Base-by-base conservation (phyloP, 1,140 invertebrate species). In the Megathymus violae region DNA sequence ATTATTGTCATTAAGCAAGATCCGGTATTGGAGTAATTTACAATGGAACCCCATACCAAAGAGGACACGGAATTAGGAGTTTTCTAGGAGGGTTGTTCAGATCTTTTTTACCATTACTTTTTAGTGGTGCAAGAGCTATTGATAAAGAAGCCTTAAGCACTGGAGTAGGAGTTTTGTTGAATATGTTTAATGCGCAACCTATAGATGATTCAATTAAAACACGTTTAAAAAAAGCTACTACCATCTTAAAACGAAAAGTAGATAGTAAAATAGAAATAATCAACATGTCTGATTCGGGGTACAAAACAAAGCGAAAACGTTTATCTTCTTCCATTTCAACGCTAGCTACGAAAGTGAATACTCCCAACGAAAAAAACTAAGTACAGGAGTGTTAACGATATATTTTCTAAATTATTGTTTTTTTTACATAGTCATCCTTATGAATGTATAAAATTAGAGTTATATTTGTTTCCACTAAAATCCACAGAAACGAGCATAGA, bases 401-500 rank as follows among this genome's bases (percentile, higher is more conserved):
- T 46, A 46, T 46, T 46, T 46, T 46, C 16, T 22, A 46, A 46
- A 22, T 46, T 9, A 46, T 22, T 46, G 43, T 46, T 17, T 22
- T 46, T 46, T 22, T 40, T 64, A 38, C 62, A 64, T 56, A 54
- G 40, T 56, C 27, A 56, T 54, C 58, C 68, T 27, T 78, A 67
- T 66, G 77, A 83, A 43, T 80, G 67, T 65, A 56, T 69, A 6
- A 79, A 83, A 63, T 75, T 80, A 4, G 81, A 92, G 71, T 67
- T 91, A 17, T 85, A 92, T 71, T 65, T 92, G 11, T 92, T 91
- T 73, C 59, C 76, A 25, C 43, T 92, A 22, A 80, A 86, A 17
- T 75, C 81, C 2, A 89, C 83, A 3, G 82, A 36, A 11, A 36
- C 34, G n/a, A 36, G 34, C n/a, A 36, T 36, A 11, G 34, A 36